phyloP scores from a whole-genome alignment of 1,140 invertebrate genomes.

The Cydia strobilella region DNA sequence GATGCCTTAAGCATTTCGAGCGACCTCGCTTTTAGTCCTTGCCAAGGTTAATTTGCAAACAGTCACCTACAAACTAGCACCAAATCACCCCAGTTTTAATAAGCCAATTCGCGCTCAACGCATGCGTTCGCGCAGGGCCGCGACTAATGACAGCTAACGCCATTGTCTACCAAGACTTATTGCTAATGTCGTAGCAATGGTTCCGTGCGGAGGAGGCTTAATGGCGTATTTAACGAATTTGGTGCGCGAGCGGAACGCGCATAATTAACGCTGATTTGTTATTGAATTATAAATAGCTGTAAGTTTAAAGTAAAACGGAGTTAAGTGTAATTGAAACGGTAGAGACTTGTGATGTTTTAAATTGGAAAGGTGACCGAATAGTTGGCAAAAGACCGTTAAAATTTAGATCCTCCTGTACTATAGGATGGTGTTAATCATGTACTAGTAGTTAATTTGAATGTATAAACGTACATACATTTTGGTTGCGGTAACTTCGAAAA shows the following conservation, averaged over 20 bases:
- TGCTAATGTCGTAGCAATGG: slow-evolving; percentile 50
- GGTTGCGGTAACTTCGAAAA: too few relatives aligned
- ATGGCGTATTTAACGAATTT: slow-evolving; percentile 57
- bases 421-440: background rate
- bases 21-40: background rate
- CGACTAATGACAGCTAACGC: slow-evolving; percentile 65
- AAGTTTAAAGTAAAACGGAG: background rate
- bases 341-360: background rate
- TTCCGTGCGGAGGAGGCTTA: slow-evolving; percentile 53
- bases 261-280: slow-evolving; percentile 56
- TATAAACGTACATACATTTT: too few relatives aligned
- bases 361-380: background rate
- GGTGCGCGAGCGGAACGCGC: slow-evolving; percentile 41
- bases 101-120: slow-evolving; percentile 65
- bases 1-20: background rate
- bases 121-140: slow-evolving; percentile 56
- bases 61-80: slow-evolving; percentile 42
- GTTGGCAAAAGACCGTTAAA: background rate
- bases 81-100: slow-evolving; percentile 52
- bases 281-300: slow-evolving; percentile 54
- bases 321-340: background rate
- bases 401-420: background rate
- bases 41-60: background rate
- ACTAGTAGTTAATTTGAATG: background rate
- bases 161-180: slow-evolving; percentile 63